Evolutionary conservation across 2,113 vertebrate species (phyloP), one percentile per base, ranked within the genome.

Genomic region (Polypterus bichir): DNA sequence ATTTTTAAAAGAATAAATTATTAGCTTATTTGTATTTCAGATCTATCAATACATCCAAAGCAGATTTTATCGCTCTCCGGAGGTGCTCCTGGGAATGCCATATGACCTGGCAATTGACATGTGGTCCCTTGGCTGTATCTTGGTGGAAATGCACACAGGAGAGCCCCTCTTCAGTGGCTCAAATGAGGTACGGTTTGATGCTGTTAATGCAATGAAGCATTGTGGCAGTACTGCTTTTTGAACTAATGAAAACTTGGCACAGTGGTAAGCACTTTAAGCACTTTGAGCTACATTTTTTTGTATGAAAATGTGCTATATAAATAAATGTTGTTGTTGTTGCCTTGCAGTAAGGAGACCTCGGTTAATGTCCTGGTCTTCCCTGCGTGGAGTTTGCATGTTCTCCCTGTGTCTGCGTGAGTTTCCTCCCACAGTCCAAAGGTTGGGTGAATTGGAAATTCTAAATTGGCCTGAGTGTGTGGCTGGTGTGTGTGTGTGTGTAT

Each of bases 11-110:
- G 5, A 11, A 44, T 6, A 9, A 55, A 44, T 6, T 8, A 55
- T 55, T 10, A 6, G 54, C 8, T 10, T 55, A 44, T 55, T 10
- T 55, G 8, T 55, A 9, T 55, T 11, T 47, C 70, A 94, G 92
- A 94, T 96, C 76, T 96, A 94, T 73, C 92, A 96, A 84, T 96
- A 96, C 72, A 96, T 94, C 78, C 92, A 96, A 83, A 96, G 92
- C 78, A 85, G 92, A 62, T 96, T 94, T 69, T 96, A 96, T 78
- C 90, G 92, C 64, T 96, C 92, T 1, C 92, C 92, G 0, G 92
- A 96, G 77, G 92, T 96, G 62, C 83, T 96, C 65, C 74, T 96
- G 71, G 92, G 92, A 61, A 92, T 94, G 72, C 91, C 92, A 7
- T 96, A 96, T 0, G 92, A 96, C 76, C 81, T 96, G 80, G 92